Evolutionary conservation across 2,113 vertebrate genomes (phyloP).

Genomic region (Chlamydotis undulata): DNA sequence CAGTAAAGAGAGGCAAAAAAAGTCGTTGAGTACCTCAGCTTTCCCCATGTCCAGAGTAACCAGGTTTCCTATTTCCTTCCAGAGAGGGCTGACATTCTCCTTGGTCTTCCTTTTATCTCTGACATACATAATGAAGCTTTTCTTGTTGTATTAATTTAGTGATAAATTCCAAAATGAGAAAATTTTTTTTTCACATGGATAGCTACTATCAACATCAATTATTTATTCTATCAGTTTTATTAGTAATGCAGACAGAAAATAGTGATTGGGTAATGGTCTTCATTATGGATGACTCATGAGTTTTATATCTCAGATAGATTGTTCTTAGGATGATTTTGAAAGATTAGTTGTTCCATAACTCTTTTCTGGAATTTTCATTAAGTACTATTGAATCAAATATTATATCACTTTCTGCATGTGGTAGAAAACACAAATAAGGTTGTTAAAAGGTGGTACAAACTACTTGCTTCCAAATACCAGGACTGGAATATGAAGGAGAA

Average conservation of each 20-base stretch:
- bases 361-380: not conserved
- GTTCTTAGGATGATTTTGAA: not conserved
- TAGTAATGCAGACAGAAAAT: not conserved
- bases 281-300: not conserved
- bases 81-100: too few relatives aligned
- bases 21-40: too few relatives aligned
- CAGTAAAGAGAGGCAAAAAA: too few relatives aligned
- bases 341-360: not conserved
- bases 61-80: too few relatives aligned
- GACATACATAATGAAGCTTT: too few relatives aligned
- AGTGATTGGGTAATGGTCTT: not conserved
- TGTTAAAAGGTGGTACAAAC: not conserved
- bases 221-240: not conserved
- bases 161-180: not conserved
- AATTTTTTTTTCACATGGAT: not conserved
- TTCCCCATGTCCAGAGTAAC: too few relatives aligned
- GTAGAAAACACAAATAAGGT: not conserved
- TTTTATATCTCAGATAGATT: not conserved
- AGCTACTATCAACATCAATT: not conserved
- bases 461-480: not conserved
- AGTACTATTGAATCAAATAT: not conserved
- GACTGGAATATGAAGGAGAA: not conserved
- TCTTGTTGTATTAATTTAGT: too few relatives aligned
- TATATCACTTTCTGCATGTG: not conserved
- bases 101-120: too few relatives aligned